These are phyloP conservation scores for Octopus bimaculoides DNA, from an alignment of 1,140 invertebrate species.

Conservation along the genomic window DNA sequence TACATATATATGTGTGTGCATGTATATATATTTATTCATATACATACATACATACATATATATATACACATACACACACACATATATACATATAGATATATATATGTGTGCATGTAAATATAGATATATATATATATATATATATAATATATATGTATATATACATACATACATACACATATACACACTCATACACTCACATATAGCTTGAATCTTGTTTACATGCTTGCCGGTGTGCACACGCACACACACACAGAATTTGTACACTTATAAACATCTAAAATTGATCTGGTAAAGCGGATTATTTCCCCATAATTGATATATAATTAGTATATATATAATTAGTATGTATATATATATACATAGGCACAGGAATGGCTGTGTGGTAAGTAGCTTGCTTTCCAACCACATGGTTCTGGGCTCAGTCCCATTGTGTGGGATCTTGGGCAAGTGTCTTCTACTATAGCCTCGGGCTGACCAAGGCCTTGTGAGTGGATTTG, in stretches of 20 bases:
- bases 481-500: too few species aligned
- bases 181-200: not conserved
- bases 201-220: not conserved
- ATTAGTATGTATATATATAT: too few species aligned
- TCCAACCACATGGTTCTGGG: too few species aligned
- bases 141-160: slow-evolving; percentile 11
- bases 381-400: too few species aligned
- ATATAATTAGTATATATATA: too few species aligned
- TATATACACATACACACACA: slow-evolving; percentile 13
- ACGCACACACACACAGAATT: slow-evolving; percentile 13
- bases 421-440: too few species aligned
- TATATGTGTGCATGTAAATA: slow-evolving; percentile 5
- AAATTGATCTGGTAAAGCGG: too few species aligned
- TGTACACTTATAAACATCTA: too few species aligned
- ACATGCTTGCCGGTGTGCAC: slow-evolving; percentile 1
- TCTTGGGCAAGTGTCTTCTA: too few species aligned
- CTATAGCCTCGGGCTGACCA: too few species aligned
- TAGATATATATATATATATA: slow-evolving; percentile 18
- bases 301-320: too few species aligned
- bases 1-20: not conserved
- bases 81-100: slow-evolving; percentile 12
- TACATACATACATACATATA: slow-evolving; percentile 18
- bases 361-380: too few species aligned
- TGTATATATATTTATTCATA: slow-evolving; percentile 14
- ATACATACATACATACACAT: slow-evolving; percentile 10